A percentile compares a stretch with the other conserved stretches of the same genome.
Evolutionary conservation across 2,113 vertebrate species (phyloP).

Genomic region (Dermatemys mawii): DNA sequence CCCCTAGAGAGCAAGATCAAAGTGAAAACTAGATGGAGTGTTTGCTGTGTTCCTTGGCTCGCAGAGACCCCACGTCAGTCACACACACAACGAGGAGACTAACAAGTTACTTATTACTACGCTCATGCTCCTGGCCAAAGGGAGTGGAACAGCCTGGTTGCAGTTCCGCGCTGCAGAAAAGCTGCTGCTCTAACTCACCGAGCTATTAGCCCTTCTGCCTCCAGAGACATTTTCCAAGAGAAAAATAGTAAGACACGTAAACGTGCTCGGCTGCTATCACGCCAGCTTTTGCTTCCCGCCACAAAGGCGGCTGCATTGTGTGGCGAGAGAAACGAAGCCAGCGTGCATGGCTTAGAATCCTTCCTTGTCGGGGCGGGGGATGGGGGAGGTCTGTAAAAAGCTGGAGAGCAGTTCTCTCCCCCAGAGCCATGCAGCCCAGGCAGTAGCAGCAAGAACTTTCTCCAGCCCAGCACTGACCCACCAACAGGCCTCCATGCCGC

Average conservation of each 20-base stretch:
- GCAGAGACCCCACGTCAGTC: neutral
- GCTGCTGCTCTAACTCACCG: neutral
- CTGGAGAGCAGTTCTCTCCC: neutral
- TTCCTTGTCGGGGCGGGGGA: too few relatives aligned
- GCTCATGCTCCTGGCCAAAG: neutral
- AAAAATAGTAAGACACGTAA: neutral
- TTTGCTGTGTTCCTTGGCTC: neutral
- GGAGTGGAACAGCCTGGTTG: neutral
- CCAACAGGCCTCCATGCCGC: neutral
- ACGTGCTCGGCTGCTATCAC: neutral
- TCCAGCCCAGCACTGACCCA: too few relatives aligned
- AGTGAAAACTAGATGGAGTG: neutral
- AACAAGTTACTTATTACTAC: neutral
- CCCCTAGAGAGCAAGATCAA: neutral
- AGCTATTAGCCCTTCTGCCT: neutral
- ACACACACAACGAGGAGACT: neutral
- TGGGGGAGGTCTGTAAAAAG: neutral
- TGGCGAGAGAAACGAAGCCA: neutral
- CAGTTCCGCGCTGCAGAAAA: too few relatives aligned
- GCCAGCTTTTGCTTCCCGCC: neutral
- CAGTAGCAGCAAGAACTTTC: neutral
- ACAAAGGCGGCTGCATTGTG: neutral
- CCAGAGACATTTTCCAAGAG: neutral
- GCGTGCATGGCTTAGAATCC: too few relatives aligned
- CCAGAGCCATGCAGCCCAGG: neutral